Evolutionary conservation across 2,888 invertebrate genomes (phyloP).

Genomic region (Hydraecia micacea): DNA sequence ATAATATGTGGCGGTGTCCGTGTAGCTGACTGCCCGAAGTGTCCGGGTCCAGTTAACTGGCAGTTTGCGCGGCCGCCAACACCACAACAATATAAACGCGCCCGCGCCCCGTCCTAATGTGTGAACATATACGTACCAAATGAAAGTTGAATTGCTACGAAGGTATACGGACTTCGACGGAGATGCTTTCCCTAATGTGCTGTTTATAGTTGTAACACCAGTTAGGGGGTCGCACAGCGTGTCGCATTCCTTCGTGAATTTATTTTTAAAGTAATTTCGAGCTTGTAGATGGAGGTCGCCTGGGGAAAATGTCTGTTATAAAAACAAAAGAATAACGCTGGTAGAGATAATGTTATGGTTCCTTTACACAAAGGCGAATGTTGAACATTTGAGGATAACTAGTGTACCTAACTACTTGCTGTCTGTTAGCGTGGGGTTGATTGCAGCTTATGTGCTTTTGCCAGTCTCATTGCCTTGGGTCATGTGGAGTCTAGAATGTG

Average conservation of each 20-base stretch:
- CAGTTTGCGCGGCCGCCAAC: slow-evolving; percentile 72
- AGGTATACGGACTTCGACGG: slow-evolving; percentile 59
- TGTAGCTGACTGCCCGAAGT: slow-evolving; percentile 61
- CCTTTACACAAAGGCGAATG: slow-evolving; percentile 32
- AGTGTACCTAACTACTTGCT: slow-evolving; percentile 9
- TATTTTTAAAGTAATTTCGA: slow-evolving; percentile 59
- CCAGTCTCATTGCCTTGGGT: not conserved
- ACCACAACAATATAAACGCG: slow-evolving; percentile 79
- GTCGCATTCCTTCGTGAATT: slow-evolving; percentile 55
- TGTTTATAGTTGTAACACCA: slow-evolving; percentile 69
- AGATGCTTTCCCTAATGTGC: slow-evolving; percentile 67
- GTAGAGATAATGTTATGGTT: slow-evolving; percentile 41
- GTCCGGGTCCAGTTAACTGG: slow-evolving; percentile 71
- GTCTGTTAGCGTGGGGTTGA: slow-evolving; percentile 7
- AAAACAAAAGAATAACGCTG: slow-evolving; percentile 49
- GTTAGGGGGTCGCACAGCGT: slow-evolving; percentile 43
- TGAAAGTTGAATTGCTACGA: slow-evolving; percentile 71
- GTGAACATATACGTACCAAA: slow-evolving; percentile 72
- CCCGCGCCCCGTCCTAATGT: slow-evolving; percentile 69
- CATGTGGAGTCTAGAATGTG: not conserved
- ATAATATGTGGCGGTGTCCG: slow-evolving; percentile 63
- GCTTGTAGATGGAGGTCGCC: slow-evolving; percentile 35
- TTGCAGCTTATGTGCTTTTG: slow-evolving; percentile 8
- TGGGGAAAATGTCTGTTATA: slow-evolving; percentile 45
- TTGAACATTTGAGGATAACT: slow-evolving; percentile 27